A percentile compares a stretch with the other conserved stretches of the same genome.
Conservation (phyloP, 1,140 invertebrate species). For the Ceratina australensis region DNA sequence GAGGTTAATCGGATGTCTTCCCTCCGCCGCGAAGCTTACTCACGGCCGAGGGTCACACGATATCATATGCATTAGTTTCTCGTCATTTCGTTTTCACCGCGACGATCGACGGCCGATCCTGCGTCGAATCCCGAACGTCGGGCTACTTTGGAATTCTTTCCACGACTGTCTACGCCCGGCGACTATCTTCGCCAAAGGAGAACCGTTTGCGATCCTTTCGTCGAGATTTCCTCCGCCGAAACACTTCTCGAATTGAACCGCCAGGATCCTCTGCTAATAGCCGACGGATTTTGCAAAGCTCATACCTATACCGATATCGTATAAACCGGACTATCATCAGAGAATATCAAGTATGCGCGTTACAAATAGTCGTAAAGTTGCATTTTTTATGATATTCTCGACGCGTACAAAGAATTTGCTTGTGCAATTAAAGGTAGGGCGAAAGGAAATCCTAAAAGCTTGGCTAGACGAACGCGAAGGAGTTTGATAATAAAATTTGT, state of each 20-base stretch:
- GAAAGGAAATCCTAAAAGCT: no score
- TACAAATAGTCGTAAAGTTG: not conserved
- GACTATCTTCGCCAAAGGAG: slow-evolving; percentile 1
- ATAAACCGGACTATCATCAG: not conserved
- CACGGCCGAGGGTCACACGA: not conserved
- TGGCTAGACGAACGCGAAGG: no score
- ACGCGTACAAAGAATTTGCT: not conserved
- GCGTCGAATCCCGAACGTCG: not conserved
- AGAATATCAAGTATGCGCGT: slow-evolving; percentile 1
- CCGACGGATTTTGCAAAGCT: slow-evolving; percentile 14
- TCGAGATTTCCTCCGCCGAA: slow-evolving; percentile 16
- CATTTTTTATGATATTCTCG: not conserved
- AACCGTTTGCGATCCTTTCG: slow-evolving; percentile 15
- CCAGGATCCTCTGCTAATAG: not conserved
- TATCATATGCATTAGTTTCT: not conserved
- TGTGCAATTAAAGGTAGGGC: not conserved
- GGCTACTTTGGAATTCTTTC: slow-evolving; percentile 39
- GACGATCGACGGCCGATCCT: not conserved
- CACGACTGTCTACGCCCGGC: slow-evolving; percentile 7
- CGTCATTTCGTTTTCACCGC: not conserved
- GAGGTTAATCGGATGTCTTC: not conserved
- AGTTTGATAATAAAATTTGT: slow-evolving; percentile 1
- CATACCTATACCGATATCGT: not conserved
- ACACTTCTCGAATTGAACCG: not conserved
- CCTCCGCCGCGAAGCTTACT: not conserved